Base-by-base conservation (phyloP, 2,888 invertebrate genomes). In the Parapristionchus giblindavisi region DNA sequence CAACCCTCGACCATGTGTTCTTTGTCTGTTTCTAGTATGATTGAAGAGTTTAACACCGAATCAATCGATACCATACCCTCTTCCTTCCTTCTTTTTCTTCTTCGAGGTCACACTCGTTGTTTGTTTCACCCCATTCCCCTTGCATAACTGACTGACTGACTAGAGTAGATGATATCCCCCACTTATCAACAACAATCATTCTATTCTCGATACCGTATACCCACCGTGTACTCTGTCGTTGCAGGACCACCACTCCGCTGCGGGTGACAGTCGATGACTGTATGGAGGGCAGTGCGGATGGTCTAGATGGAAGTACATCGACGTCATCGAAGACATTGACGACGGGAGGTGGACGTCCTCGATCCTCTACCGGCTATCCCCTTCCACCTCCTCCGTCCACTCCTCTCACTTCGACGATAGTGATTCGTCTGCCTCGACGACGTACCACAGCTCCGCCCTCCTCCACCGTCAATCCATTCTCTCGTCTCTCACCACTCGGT, bases 371-470 rank as follows among this genome's bases (percentile, higher is more conserved):
- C 43, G 40, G 60, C 60, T 72, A 58, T 58, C 60, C 72, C 5
- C 72, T 48, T 36, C 72, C 72, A 40, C 60, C 60, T 8, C 36
- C 70, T 3, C 36, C 48, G 17, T 32, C 70, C 8, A 3, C 6
- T n/a, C 24, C 34, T 21, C 72, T 60, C 40, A n/a, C 72, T 21
- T 70, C 70, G 0, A 60, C 60, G 3, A 60, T 72, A 1, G 72
- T 72, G 29, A 72, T 72, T 34, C 72, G 72, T 24, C 72, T 72
- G 17, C 72, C 72, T 27, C 72, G 72, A 32, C 58, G 48, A 21
- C 72, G 72, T 38, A 24, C 52, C 52, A n/a, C 68, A 8, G 5
- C 8, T 21, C 36, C 38, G 32, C 43, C 38, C 24, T 27, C 27
- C 43, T 24, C 29, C 17, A 5, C 21, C 21, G 21, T 27, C 24